Percentiles rank a stretch among this genome's conserved stretches.
Evolutionary conservation across 1,140 invertebrate genomes (phyloP).

Genomic region (Listronotus oregonensis): DNA sequence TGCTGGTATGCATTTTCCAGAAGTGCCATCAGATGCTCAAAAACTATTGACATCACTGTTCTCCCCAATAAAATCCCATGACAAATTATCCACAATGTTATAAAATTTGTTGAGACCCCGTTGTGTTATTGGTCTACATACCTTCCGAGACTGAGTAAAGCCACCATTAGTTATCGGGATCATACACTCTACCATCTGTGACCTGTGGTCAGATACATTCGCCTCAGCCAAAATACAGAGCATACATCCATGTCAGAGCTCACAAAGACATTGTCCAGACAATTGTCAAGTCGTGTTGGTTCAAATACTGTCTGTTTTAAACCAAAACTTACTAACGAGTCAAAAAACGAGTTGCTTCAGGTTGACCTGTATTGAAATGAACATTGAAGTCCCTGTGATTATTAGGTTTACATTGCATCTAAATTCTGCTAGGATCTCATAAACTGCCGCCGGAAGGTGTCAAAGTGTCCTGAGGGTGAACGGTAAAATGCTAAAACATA

Average conservation of each 20-base stretch:
- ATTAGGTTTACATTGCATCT: too few species aligned
- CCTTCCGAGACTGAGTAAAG: not conserved
- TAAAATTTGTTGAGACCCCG: not conserved
- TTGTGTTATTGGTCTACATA: not conserved
- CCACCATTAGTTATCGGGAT: not conserved
- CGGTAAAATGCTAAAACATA: too few species aligned
- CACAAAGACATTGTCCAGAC: not conserved
- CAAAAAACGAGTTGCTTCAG: too few species aligned
- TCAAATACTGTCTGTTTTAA: not conserved
- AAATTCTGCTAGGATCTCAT: too few species aligned
- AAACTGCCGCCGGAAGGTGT: too few species aligned
- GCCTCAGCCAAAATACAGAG: not conserved
- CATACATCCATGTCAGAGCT: not conserved
- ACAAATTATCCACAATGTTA: not conserved
- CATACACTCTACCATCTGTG: not conserved
- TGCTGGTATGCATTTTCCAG: too few species aligned
- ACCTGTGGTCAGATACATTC: not conserved
- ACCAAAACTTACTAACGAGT: too few species aligned
- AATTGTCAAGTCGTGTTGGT: not conserved
- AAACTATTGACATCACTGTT: too few species aligned
- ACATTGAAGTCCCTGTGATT: too few species aligned
- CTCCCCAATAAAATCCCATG: not conserved
- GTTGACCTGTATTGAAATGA: too few species aligned
- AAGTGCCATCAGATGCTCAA: too few species aligned
- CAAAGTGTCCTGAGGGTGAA: too few species aligned